Conservation (phyloP, 2,113 vertebrate genomes). For the Hepsetus odoe region DNA sequence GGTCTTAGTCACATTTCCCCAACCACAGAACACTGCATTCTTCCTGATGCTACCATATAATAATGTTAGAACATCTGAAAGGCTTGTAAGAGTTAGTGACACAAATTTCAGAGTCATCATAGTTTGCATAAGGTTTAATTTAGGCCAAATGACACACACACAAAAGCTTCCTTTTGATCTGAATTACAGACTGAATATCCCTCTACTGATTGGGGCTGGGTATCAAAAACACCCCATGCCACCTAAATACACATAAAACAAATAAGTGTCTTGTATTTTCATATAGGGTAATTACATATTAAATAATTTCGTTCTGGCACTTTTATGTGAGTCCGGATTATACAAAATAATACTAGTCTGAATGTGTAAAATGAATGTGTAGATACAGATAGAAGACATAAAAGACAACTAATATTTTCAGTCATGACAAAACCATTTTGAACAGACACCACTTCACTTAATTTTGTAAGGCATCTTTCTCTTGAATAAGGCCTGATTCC, state of each 20-base stretch:
- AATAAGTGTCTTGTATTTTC: background rate
- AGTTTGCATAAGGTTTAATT: conserved; percentile 7
- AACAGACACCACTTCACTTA: conserved; percentile 9
- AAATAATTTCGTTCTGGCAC: background rate
- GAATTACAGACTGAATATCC: background rate
- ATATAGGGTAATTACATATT: background rate
- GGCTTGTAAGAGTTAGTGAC: background rate
- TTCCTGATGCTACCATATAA: background rate
- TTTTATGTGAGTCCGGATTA: background rate
- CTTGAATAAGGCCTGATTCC: background rate
- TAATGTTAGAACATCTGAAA: background rate
- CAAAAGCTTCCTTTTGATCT: background rate
- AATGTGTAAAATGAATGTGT: background rate
- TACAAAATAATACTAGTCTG: background rate
- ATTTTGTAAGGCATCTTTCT: conserved; percentile 31
- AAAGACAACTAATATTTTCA: background rate
- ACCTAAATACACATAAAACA: background rate
- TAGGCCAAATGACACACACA: background rate
- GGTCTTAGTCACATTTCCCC: no score
- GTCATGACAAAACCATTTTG: background rate
- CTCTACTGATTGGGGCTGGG: background rate
- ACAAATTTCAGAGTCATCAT: background rate
- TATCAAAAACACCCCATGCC: background rate
- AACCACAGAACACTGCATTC: no score
- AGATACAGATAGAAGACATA: background rate